Percentiles rank a stretch among this genome's conserved stretches.
Evolutionary conservation across 1,140 invertebrate genomes (phyloP).

Genomic region (Drosophila pseudoananassae): DNA sequence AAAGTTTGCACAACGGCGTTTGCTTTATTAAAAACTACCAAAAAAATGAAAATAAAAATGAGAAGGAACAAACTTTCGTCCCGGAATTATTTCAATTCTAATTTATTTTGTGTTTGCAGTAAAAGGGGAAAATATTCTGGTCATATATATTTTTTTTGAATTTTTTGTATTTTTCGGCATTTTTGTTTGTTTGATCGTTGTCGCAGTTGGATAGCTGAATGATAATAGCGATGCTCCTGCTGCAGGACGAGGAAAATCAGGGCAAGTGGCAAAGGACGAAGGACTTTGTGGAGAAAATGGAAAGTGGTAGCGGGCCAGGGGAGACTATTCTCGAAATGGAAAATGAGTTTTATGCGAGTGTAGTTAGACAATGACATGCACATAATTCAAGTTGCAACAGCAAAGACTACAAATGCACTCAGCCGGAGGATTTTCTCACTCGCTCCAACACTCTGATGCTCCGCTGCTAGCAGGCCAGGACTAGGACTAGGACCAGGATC

Average conservation of each 20-base stretch:
- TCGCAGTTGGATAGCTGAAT: slow-evolving; percentile 76
- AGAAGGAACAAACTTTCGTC: slow-evolving; percentile 58
- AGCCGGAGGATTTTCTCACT: slow-evolving; percentile 20
- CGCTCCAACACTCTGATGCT: neutral
- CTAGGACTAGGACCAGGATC: neutral
- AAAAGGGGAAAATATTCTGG: slow-evolving; percentile 62
- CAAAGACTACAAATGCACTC: slow-evolving; percentile 71
- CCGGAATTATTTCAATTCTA: slow-evolving; percentile 81
- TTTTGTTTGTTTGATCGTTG: slow-evolving; percentile 70
- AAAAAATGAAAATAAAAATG: slow-evolving; percentile 51
- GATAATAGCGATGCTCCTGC: slow-evolving; percentile 64
- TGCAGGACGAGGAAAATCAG: slow-evolving; percentile 9
- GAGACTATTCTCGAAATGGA: slow-evolving; percentile 54
- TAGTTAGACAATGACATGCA: slow-evolving; percentile 80
- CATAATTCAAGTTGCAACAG: slow-evolving; percentile 76
- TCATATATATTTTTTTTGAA: neutral
- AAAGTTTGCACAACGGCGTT: slow-evolving; percentile 73
- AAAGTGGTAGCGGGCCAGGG: neutral
- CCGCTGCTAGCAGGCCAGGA: neutral
- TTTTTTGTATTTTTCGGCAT: slow-evolving; percentile 37
- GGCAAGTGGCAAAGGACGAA: neutral
- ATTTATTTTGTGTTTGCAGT: slow-evolving; percentile 76
- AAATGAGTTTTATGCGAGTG: slow-evolving; percentile 79
- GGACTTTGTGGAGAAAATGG: neutral
- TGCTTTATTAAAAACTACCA: slow-evolving; percentile 81